Evolutionary conservation across 2,888 invertebrate genomes (phyloP).

Genomic region (Napeogenes inachia): DNA sequence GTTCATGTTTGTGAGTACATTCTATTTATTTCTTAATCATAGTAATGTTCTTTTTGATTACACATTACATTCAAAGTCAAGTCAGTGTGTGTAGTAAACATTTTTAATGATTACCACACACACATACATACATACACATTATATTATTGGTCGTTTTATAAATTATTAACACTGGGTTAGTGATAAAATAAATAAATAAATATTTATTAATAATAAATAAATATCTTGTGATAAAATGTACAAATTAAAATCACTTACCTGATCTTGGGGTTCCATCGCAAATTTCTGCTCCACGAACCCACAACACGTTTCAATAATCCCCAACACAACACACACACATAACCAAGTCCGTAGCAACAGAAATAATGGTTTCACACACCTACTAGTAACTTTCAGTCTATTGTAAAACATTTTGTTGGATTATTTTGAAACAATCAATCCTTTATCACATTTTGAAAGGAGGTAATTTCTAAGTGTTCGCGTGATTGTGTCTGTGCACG

Average conservation of each 20-base stretch:
- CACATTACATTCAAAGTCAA: too few relatives aligned
- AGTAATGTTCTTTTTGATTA: background rate
- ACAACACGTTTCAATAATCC: constrained; percentile 52
- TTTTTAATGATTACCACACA: too few relatives aligned
- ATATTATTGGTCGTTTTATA: too few relatives aligned
- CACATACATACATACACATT: too few relatives aligned
- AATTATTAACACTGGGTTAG: too few relatives aligned
- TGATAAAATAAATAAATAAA: too few relatives aligned
- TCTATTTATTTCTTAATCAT: background rate
- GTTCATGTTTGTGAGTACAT: background rate
- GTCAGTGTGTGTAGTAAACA: too few relatives aligned
- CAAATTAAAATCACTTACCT: constrained; percentile 16
- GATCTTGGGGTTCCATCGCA: constrained; percentile 43
- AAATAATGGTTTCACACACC: constrained; percentile 61
- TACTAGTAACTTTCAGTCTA: constrained; percentile 51
- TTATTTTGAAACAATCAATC: constrained; percentile 19
- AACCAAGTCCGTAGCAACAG: constrained; percentile 61
- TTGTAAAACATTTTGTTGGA: constrained; percentile 23
- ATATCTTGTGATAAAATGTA: too few relatives aligned
- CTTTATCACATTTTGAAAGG: constrained; percentile 62
- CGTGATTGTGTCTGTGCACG: constrained; percentile 43
- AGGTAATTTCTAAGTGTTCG: constrained; percentile 45
- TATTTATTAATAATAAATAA: too few relatives aligned
- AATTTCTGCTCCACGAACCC: constrained; percentile 85
- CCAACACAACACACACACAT: constrained; percentile 43